Evolutionary conservation across 2,113 vertebrate genomes (phyloP).

Genomic region (Perognathus longimembris): DNA sequence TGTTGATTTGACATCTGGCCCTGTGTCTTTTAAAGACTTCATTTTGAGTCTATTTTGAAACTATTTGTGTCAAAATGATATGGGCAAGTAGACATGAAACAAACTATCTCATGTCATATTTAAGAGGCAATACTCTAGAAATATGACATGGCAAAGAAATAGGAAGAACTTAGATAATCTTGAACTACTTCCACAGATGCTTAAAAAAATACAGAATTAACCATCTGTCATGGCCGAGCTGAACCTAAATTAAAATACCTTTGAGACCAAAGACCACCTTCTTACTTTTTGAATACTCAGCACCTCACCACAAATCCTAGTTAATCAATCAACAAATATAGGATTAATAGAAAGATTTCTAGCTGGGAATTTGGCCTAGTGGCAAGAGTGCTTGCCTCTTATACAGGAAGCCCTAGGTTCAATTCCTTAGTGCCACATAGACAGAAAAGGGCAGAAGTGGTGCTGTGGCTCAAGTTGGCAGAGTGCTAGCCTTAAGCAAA

Average conservation of each 20-base stretch:
- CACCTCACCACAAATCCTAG: not conserved
- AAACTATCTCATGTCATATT: not conserved
- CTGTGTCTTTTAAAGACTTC: not conserved
- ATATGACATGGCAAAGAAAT: not conserved
- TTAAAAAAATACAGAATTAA: not conserved
- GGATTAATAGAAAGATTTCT: not conserved
- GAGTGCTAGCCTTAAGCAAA: too few relatives aligned
- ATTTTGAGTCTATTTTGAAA: constrained; percentile 33
- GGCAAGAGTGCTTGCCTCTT: too few relatives aligned
- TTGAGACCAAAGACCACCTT: not conserved
- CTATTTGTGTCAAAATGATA: not conserved
- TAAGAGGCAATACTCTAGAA: not conserved
- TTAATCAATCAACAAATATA: not conserved
- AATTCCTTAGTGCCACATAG: too few relatives aligned
- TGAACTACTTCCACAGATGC: not conserved
- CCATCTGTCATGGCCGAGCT: not conserved
- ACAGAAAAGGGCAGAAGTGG: too few relatives aligned
- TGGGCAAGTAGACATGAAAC: not conserved
- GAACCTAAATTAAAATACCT: not conserved
- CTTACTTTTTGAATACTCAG: not conserved
- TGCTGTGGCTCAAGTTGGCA: too few relatives aligned
- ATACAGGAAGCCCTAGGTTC: too few relatives aligned
- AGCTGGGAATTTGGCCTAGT: too few relatives aligned
- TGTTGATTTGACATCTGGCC: not conserved
- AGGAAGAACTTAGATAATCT: not conserved